Conservation (phyloP, 2,797 vertebrate species). For the Podarcis lilfordi region DNA sequence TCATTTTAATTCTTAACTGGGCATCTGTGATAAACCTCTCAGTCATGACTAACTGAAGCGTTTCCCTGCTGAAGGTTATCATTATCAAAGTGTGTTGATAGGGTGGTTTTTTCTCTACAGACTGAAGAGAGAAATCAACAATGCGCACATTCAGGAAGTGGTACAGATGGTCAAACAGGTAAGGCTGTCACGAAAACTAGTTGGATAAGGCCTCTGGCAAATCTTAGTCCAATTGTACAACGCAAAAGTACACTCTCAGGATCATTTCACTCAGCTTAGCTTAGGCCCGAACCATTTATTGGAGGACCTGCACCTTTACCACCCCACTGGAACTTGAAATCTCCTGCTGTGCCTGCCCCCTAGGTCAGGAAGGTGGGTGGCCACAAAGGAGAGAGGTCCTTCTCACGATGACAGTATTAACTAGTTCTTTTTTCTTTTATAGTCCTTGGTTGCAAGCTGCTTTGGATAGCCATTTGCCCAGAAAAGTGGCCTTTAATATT, state of each 20-base stretch:
- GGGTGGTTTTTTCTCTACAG: slow-evolving; percentile 64
- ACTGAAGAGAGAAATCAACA: slow-evolving; percentile 83
- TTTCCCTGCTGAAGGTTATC: background rate
- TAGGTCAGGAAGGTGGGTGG: too few species aligned
- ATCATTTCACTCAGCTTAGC: background rate
- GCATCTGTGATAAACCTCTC: background rate
- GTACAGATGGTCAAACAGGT: slow-evolving; percentile 80
- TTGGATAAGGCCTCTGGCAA: background rate
- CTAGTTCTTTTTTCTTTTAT: too few species aligned
- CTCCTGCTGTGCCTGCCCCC: too few species aligned
- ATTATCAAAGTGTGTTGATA: background rate
- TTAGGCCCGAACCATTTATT: too few species aligned
- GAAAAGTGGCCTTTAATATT: too few species aligned
- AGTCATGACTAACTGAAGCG: background rate
- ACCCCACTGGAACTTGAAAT: too few species aligned
- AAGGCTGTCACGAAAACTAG: slow-evolving; percentile 28
- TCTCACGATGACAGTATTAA: too few species aligned
- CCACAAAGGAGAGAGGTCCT: too few species aligned
- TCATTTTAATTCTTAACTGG: background rate
- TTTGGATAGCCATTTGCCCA: too few species aligned
- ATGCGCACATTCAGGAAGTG: slow-evolving; percentile 81
- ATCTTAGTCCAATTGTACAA: background rate
- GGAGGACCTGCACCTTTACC: too few species aligned
- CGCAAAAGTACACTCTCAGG: too few species aligned
- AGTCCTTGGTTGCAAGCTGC: too few species aligned